phyloP scores from a whole-genome alignment of 2,888 invertebrate species.

The Tholera decimalis region DNA sequence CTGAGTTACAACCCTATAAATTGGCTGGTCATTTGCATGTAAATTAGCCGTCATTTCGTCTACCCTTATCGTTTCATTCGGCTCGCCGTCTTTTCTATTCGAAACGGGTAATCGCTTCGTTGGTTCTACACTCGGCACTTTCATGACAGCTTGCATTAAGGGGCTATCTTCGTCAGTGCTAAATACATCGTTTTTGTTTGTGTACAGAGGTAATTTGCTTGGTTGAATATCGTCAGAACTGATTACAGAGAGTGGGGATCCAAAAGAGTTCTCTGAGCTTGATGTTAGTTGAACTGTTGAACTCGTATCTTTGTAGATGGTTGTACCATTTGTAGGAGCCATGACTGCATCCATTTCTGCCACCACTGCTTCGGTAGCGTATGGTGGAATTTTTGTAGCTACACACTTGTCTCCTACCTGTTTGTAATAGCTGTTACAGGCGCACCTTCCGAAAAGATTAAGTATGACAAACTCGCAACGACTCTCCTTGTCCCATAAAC shows the following conservation, averaged over 20 bases:
- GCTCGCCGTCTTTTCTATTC: slow-evolving; percentile 84
- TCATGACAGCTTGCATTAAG: slow-evolving; percentile 85
- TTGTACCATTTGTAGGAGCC: slow-evolving; percentile 62
- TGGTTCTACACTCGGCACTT: slow-evolving; percentile 82
- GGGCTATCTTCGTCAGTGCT: slow-evolving; percentile 86
- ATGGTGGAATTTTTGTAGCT: slow-evolving; percentile 77
- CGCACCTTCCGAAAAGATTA: slow-evolving; percentile 97
- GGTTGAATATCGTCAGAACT: slow-evolving; percentile 79
- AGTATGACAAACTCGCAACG: slow-evolving; percentile 97
- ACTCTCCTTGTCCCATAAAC: slow-evolving; percentile 95
- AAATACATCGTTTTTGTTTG: slow-evolving; percentile 83
- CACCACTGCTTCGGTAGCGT: slow-evolving; percentile 83
- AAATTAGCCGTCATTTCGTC: slow-evolving; percentile 88
- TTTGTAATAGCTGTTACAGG: slow-evolving; percentile 93
- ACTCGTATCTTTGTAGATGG: slow-evolving; percentile 67
- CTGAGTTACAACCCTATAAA: slow-evolving; percentile 88
- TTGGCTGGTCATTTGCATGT: slow-evolving; percentile 88
- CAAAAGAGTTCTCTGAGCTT: slow-evolving; percentile 66
- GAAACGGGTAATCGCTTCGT: slow-evolving; percentile 79
- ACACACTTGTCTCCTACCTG: slow-evolving; percentile 93
- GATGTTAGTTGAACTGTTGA: slow-evolving; percentile 69
- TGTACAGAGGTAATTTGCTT: slow-evolving; percentile 80
- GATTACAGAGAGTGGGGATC: slow-evolving; percentile 67
- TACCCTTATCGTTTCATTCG: slow-evolving; percentile 83
- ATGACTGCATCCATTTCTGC: slow-evolving; percentile 81